Conservation (phyloP, 2,888 invertebrate species). For the Acronicta aceris region DNA sequence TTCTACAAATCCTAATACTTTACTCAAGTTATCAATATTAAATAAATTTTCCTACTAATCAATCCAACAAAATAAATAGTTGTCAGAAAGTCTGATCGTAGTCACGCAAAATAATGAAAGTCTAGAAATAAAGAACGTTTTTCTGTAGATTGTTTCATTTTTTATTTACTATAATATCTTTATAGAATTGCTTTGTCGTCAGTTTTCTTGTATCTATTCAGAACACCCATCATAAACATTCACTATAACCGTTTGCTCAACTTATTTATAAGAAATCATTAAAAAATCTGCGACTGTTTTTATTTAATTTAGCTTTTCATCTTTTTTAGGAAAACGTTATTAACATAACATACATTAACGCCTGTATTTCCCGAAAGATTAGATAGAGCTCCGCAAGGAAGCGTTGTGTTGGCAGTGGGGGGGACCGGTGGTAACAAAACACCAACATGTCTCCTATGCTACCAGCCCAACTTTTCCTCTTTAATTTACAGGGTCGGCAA, state of each 20-base stretch:
- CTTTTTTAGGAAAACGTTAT: no score
- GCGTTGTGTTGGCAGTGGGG: no score
- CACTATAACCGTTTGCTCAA: conserved; percentile 8
- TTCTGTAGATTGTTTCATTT: conserved; percentile 32
- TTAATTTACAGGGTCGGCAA: no score
- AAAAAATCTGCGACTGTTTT: conserved; percentile 1
- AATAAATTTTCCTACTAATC: conserved; percentile 34
- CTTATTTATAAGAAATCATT: conserved; percentile 5
- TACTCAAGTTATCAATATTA: no score
- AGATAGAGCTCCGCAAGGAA: no score
- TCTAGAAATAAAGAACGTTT: conserved; percentile 34
- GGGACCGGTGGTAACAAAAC: no score
- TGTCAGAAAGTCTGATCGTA: conserved; percentile 3
- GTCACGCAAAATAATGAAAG: conserved; percentile 38
- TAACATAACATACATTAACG: no score
- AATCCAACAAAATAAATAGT: conserved; percentile 20
- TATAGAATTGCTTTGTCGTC: conserved; percentile 30
- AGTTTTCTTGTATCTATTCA: conserved; percentile 20
- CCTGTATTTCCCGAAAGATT: no score
- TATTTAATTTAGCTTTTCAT: not conserved
- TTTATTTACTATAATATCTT: conserved; percentile 42
- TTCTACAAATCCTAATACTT: no score
- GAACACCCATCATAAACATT: conserved; percentile 19
- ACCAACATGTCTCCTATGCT: no score
- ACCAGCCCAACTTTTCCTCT: no score